phyloP scores from a whole-genome alignment of 2,113 vertebrate species.

The Camelus bactrianus region DNA sequence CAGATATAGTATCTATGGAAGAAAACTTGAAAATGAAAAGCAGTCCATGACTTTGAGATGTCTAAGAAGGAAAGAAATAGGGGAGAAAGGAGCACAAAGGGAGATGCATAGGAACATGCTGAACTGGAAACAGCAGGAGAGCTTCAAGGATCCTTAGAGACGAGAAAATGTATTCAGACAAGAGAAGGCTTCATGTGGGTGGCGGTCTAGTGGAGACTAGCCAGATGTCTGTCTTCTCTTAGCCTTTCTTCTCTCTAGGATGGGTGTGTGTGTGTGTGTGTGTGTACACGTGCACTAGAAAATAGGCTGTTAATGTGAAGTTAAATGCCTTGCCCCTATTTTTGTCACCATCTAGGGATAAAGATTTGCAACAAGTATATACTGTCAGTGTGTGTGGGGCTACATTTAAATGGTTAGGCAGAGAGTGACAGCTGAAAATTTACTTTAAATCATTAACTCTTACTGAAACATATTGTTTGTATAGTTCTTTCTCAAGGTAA shows the following conservation, averaged over 20 bases:
- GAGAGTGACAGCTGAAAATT: neutral
- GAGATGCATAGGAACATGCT: neutral
- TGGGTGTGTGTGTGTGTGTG: too few relatives aligned
- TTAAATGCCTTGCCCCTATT: neutral
- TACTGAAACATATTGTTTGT: neutral
- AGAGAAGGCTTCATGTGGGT: neutral
- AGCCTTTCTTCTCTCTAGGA: neutral
- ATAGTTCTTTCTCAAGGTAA: neutral
- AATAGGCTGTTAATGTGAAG: neutral
- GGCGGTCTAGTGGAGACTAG: neutral
- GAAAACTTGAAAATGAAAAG: neutral
- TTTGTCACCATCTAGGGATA: neutral
- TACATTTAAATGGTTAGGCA: neutral
- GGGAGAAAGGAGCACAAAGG: neutral
- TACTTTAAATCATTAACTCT: neutral
- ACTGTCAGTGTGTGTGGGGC: neutral
- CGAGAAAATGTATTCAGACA: neutral
- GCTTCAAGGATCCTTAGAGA: neutral
- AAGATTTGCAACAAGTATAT: neutral
- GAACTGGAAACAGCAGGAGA: neutral
- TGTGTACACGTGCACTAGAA: neutral
- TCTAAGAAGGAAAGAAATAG: neutral
- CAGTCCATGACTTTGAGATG: neutral
- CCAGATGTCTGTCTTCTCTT: too few relatives aligned
- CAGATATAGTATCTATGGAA: neutral